Evolutionary conservation across 2,797 vertebrate genomes (phyloP), one percentile per base, ranked within the genome.

Genomic region (Holocentrus rufus): DNA sequence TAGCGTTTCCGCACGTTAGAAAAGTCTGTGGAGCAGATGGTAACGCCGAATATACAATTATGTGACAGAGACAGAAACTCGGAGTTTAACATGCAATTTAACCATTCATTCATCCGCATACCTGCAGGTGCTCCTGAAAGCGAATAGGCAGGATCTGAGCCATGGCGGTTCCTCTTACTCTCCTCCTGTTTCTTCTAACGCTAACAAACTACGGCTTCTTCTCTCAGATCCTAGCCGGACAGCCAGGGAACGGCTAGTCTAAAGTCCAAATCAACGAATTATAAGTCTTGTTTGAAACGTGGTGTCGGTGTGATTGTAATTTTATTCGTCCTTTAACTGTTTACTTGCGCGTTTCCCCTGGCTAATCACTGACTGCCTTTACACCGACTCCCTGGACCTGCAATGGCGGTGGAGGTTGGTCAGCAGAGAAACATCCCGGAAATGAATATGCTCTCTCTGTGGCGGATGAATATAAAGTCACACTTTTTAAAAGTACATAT

Each of bases 61-160:
- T 5, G 15, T 1, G 8, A 59, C 31, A 22, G 3, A 0, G 6
- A 59, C 46, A 20, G 42, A 56, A 52, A 53, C 55, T 57, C n/a
- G 55, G 81, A 86, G 75, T 72, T 74, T 23, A 53, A 18, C 6
- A 5, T 67, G 77, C 36, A 77, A 76, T 27, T 30, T 10, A 61
- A 13, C 15, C 47, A 71, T 85, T 73, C 87, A 89, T 87, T 88
- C 80, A 80, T 81, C 57, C 56, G 83, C 87, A 36, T 93, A 97
- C 96, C 96, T 97, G 96, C 90, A 97, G 95, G 79, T 97, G 96
- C 95, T 97, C 96, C 95, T 97, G 96, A 89, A 97, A 97, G 89
- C 96, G 96, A 89, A 97, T 97, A 57, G 96, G 96, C 81, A 97
- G 92, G 77, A 97, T 96, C 89, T 97, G 96, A 90, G 96, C 95